Conservation (phyloP, 2,797 vertebrate genomes). For the Merluccius polli region DNA sequence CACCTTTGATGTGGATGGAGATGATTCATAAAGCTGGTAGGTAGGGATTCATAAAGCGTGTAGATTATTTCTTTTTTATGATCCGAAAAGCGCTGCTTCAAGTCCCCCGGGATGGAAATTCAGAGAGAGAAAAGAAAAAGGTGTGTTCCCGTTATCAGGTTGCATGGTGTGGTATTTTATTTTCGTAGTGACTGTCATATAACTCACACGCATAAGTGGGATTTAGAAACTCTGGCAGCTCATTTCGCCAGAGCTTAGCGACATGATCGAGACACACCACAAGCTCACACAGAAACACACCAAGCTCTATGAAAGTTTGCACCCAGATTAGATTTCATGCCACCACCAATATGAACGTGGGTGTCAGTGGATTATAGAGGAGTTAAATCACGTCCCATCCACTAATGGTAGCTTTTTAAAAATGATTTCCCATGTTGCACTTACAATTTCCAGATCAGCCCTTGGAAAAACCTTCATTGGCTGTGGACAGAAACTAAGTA, state of each 20-base stretch:
- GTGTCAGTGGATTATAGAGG: slow-evolving; percentile 41
- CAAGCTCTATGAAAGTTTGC: slow-evolving; percentile 26
- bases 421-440: slow-evolving; percentile 29
- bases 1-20: neutral
- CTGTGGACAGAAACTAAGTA: neutral
- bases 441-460: slow-evolving; percentile 12
- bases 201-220: slow-evolving; percentile 40
- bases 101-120: neutral
- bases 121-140: slow-evolving; percentile 32
- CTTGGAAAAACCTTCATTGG: slow-evolving; percentile 1
- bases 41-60: no score
- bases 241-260: slow-evolving; percentile 56
- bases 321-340: slow-evolving; percentile 45
- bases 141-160: slow-evolving; percentile 58
- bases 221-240: slow-evolving; percentile 58
- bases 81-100: neutral
- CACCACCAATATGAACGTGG: slow-evolving; percentile 52
- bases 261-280: slow-evolving; percentile 45
- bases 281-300: slow-evolving; percentile 5
- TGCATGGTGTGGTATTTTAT: slow-evolving; percentile 59
- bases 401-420: slow-evolving; percentile 19
- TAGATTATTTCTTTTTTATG: neutral
- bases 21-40: neutral
- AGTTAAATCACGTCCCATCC: slow-evolving; percentile 37
- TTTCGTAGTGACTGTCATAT: slow-evolving; percentile 53